Evolutionary conservation across 2,797 vertebrate species (phyloP).

Genomic region (Sciurus vulgaris): DNA sequence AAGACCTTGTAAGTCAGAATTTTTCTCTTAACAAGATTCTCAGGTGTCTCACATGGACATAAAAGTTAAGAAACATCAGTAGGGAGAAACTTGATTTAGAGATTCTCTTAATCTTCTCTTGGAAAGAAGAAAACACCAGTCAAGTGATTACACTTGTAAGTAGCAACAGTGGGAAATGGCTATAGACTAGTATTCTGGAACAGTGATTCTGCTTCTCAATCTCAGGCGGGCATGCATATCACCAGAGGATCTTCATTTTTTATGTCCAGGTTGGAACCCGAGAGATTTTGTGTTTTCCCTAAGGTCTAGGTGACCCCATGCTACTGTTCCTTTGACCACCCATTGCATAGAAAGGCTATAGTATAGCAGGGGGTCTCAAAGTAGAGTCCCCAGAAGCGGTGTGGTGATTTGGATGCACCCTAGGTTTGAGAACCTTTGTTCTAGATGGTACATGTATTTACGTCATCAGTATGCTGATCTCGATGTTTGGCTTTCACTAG

Average conservation of each 20-base stretch:
- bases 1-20: not conserved
- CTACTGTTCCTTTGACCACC: not conserved
- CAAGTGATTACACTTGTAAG: not conserved
- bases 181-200: not conserved
- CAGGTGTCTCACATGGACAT: not conserved
- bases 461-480: not conserved
- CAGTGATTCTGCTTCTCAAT: not conserved
- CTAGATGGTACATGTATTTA: not conserved
- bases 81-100: not conserved
- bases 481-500: not conserved
- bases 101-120: not conserved
- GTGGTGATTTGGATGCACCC: not conserved
- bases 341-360: not conserved
- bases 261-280: not conserved
- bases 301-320: not conserved
- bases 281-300: not conserved
- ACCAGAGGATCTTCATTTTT: not conserved
- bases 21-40: conserved; percentile 1
- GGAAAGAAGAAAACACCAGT: not conserved
- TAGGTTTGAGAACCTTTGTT: not conserved
- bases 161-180: not conserved
- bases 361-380: not conserved
- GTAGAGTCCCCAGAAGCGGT: not conserved
- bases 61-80: not conserved
- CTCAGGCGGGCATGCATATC: not conserved